Conservation (phyloP, 2,797 vertebrate genomes). For the Cetoscarus ocellatus region DNA sequence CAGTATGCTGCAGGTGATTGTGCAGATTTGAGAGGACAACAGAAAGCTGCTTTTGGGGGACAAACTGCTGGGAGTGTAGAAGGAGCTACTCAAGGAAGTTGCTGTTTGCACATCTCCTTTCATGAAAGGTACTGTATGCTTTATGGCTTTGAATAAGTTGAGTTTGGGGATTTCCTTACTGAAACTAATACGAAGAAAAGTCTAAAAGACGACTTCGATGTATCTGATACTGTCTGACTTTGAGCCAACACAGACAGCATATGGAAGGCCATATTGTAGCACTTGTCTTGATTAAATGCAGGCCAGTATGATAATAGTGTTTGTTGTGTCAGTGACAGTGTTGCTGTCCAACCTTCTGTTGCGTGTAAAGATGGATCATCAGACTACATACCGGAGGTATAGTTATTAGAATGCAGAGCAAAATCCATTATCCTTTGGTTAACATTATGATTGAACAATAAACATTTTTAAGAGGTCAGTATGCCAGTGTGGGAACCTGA, state of each 20-base stretch:
- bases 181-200: background rate
- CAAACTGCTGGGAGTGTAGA: conserved; percentile 1
- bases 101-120: conserved; percentile 17
- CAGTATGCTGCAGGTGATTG: background rate
- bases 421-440: background rate
- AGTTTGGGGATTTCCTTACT: background rate
- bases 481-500: too few relatives aligned
- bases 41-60: conserved; percentile 5
- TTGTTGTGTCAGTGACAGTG: background rate
- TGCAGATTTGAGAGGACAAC: background rate
- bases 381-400: too few relatives aligned
- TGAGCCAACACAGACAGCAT: background rate
- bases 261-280: background rate
- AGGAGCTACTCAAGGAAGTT: background rate
- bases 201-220: background rate
- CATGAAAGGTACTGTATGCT: conserved; percentile 31
- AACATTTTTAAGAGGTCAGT: too few relatives aligned
- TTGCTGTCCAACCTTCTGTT: background rate
- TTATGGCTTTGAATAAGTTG: background rate
- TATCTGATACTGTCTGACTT: conserved; percentile 1
- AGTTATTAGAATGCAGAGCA: background rate
- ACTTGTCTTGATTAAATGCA: background rate
- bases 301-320: background rate
- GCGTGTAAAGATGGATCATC: background rate
- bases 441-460: background rate